Conservation (phyloP, 2,888 invertebrate genomes). For the Gerosis bhagava region DNA sequence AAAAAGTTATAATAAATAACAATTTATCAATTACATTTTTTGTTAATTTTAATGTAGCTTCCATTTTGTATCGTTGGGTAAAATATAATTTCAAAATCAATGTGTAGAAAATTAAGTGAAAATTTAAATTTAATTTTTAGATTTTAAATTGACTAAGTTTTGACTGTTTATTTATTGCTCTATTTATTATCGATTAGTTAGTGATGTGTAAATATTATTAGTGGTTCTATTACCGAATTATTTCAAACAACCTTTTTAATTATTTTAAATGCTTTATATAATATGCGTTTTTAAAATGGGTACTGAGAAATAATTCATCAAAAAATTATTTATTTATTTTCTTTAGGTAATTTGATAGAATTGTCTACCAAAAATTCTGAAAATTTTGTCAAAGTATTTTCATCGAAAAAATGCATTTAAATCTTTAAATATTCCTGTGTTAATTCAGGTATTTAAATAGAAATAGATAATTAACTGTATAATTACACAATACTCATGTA, state of each 20-base stretch:
- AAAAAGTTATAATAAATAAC: too few relatives aligned
- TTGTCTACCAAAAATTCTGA: conserved; percentile 19
- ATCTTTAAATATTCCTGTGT: conserved; percentile 11
- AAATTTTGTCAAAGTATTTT: conserved; percentile 9
- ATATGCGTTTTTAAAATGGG: conserved; percentile 6
- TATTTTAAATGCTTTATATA: too few relatives aligned
- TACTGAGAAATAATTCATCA: conserved; percentile 13
- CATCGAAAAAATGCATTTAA: conserved; percentile 24
- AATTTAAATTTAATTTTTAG: too few relatives aligned
- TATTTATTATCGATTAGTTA: conserved; percentile 67
- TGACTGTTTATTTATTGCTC: conserved; percentile 72
- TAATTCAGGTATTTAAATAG: conserved; percentile 13
- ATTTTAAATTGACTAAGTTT: conserved; percentile 41
- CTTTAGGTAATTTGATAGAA: conserved; percentile 1
- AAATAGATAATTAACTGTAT: conserved; percentile 16
- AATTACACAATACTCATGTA: conserved; percentile 24
- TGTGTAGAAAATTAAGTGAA: conserved; percentile 35
- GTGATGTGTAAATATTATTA: conserved; percentile 69
- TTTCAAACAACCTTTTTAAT: conserved; percentile 20
- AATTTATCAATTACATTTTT: too few relatives aligned
- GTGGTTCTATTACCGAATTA: conserved; percentile 48
- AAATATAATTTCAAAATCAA: conserved; percentile 1
- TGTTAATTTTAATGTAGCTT: too few relatives aligned
- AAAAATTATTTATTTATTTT: conserved; percentile 12
- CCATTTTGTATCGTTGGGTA: neutral